Evolutionary conservation across 2,797 vertebrate genomes (phyloP).

Genomic region (Sebastes wilsoni): DNA sequence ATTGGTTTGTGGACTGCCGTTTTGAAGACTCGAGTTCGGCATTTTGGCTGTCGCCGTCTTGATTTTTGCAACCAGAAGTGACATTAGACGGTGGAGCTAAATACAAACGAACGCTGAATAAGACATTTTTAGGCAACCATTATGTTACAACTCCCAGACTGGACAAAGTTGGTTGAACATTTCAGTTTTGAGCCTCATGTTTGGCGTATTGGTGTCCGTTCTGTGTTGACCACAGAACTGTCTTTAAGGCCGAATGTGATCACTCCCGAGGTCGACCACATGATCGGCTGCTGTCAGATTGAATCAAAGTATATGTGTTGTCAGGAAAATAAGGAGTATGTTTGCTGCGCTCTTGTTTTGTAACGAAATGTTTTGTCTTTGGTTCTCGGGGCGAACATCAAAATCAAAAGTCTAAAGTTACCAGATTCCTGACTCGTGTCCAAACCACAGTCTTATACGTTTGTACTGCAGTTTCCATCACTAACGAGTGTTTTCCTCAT

Average conservation of each 20-base stretch:
- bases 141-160: no score
- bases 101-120: no score
- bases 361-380: neutral
- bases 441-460: neutral
- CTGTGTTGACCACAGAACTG: neutral
- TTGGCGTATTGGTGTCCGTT: neutral
- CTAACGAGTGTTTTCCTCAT: neutral
- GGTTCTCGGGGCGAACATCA: neutral
- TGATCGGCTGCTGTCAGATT: neutral
- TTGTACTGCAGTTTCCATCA: neutral
- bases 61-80: no score
- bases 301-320: neutral
- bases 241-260: neutral
- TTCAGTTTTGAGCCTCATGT: neutral
- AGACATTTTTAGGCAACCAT: no score
- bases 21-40: no score
- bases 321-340: neutral
- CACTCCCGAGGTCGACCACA: neutral
- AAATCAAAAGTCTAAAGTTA: neutral
- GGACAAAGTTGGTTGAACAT: neutral
- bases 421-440: neutral
- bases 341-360: neutral
- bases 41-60: no score
- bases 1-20: no score
- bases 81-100: no score